Evolutionary conservation across 2,888 invertebrate species (phyloP), one percentile per base, ranked within the genome.

Genomic region (Drosophila kanekoi): DNA sequence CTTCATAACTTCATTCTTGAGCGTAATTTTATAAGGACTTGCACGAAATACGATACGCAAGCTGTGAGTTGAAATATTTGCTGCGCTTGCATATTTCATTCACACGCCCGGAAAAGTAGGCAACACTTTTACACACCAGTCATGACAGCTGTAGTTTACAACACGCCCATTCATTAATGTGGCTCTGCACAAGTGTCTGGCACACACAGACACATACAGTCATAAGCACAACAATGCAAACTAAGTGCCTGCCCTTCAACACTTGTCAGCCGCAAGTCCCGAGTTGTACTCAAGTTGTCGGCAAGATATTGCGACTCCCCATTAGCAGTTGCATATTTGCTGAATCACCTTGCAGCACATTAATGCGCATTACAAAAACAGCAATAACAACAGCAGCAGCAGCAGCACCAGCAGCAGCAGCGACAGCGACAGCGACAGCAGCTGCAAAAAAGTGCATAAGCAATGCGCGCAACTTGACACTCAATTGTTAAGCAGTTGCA

Each of bases 381-480:
- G 47, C 32, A 66, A 43, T 43, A 40, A 14, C 3, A 18, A 14
- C 9, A 18, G 18, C 57, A 35, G 51, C 60, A 48, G 23, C 56
- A 56, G 53, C 33, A 33, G 51, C 28, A 16, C 8, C 49, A 62
- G 44, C 14, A 3, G n/a, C 49, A 62, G 38, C 20, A 62, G 44
- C 14, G 6, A 20, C 49, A 62, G 44, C 14, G 6, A 20, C 49
- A 62, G 38, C 20, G 18, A 13, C 53, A 18, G 41, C 56, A 51
- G 32, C 43, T 14, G 52, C 62, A 47, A 51, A 63, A 62, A 79
- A 63, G 70, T 70, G 70, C 68, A 75, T 67, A 77, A 61, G 64
- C 61, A 72, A 53, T 77, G 70, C 48, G 71, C 62, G 78, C 77
- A 86, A 80, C 87, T 69, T 73, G 82, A 82, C 84, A 81, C 87